Base-by-base conservation (phyloP, 2,113 vertebrate species). In the Atrichornis clamosus region DNA sequence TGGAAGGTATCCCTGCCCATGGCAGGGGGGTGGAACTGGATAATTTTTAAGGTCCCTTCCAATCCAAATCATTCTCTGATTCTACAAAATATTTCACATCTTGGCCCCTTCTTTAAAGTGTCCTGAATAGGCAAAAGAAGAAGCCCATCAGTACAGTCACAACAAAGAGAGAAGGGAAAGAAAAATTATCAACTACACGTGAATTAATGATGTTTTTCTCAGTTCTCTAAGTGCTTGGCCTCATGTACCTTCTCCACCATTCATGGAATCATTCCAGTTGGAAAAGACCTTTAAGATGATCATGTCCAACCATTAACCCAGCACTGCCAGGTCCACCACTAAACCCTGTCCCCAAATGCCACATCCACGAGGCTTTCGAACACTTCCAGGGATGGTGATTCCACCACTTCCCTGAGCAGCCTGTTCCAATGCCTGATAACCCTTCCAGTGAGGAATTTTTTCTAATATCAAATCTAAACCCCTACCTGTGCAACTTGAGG, bases 171-270 rank as follows among this genome's bases (percentile, higher is more conserved):
- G 30, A 46, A 67, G 24, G 22, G 8, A 84, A 47, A 30, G 24
- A 17, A 27, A 15, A 37, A 37, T 16, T 2, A 28, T 9, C 7
- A 49, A 72, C 5, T 33, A 62, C 46, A 21, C 8, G 9, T 42
- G 20, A 81, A 59, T 44, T 23, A 13, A 21, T 6, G 1, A 13
- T 19, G 41, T 10, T 89, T 64, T 65, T 55, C 21, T 80, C 26
- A 20, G 0, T 56, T 79, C 19, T 68, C 0, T 32, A 15, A 49
- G 6, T 8, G 32, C 18, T 49, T 72, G 9, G 49, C 18, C 35
- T 14, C 35, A n/a, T 1, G 0, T 7, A 10, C 13, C 27, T 64
- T 53, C 30, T 68, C 11, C 21, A 15, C 3, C 3, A 7, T 15
- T 32, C 11, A 17, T 50, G 46, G 77, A 55, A 37, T 37, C 10